Base-by-base conservation (phyloP, 2,888 invertebrate genomes). In the Stenichneumon culpator region DNA sequence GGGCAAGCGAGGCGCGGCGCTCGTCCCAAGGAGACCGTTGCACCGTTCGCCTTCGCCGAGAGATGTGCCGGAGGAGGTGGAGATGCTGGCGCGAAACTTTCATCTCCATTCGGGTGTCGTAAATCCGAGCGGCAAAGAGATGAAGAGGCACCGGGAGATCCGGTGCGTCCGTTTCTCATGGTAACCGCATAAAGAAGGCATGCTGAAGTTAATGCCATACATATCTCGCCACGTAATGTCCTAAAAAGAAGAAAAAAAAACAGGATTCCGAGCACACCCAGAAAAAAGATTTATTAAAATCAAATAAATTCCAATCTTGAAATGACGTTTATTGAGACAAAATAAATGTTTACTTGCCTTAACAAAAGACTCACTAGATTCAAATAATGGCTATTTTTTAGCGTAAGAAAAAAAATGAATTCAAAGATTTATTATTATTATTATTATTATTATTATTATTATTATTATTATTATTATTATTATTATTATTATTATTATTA, bases 111-210 rank as follows among this genome's bases (percentile, higher is more conserved):
- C 65, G 60, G 39, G 3, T 22, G 36, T 22, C 50, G 69, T 84
- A 80, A 80, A 80, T 84, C 77, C 70, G 68, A 67, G 72, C 57
- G 79, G 72, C 70, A 68, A 84, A 69, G 74, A 72, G 68, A 75
- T 57, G 74, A 57, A 28, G 50, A 32, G 39, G 60, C 57, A 57
- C 28, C 50, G 25, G 65, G 63, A 69, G 57, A 69, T 6, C 54
- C 78, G 52, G 60, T 74, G 52, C 82, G 70, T 79, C 32, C 60
- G 73, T 79, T 36, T 75, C 63, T 52, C 79, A 68, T 32, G 63
- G 74, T 75, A 75, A 79, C 79, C 63, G 83, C 69, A 75, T 57
- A 65, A 79, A 79, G 60, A 79, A 83, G 83, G 3, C 63, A 74
- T 63, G 60, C 50, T 63, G 60, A 44, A 74, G 63, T 83, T 79